phyloP scores from a whole-genome alignment of 2,888 invertebrate genomes.

The Drosophila differens region DNA sequence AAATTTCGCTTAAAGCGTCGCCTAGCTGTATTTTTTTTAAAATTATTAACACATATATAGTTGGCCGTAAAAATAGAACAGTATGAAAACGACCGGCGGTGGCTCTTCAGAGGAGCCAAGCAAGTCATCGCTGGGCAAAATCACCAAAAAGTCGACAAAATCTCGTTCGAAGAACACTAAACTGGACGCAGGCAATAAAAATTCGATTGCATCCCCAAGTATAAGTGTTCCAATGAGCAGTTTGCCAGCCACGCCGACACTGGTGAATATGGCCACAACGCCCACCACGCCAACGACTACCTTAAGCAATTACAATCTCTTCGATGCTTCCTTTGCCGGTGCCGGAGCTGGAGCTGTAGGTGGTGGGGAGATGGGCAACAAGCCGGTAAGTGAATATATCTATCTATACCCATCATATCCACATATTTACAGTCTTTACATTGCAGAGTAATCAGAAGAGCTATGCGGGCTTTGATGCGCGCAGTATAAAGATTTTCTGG shows the following conservation, averaged over 20 bases:
- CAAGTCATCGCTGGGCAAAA: conserved; percentile 76
- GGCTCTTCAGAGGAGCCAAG: conserved; percentile 65
- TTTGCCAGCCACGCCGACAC: conserved; percentile 54
- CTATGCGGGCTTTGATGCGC: conserved; percentile 83
- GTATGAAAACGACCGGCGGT: conserved; percentile 66
- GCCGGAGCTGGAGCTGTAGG: conserved; percentile 39
- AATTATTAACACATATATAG: neutral
- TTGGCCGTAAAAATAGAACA: conserved; percentile 2
- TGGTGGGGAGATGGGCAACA: conserved; percentile 54
- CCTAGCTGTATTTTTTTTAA: neutral
- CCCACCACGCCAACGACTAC: conserved; percentile 79
- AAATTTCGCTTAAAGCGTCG: neutral
- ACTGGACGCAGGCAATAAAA: conserved; percentile 57
- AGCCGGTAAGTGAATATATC: conserved; percentile 18
- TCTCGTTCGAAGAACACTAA: conserved; percentile 81
- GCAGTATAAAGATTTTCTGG: conserved; percentile 85
- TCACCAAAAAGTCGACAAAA: conserved; percentile 82
- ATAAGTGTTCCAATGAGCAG: conserved; percentile 49
- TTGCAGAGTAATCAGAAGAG: conserved; percentile 76
- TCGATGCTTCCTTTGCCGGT: conserved; percentile 69
- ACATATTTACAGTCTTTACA: neutral
- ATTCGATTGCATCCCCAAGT: conserved; percentile 20
- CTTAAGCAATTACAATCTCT: conserved; percentile 64
- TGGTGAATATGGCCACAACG: conserved; percentile 66
- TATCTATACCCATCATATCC: neutral